Percentiles rank a stretch among this genome's conserved stretches.
These are phyloP conservation scores for Oophaga sylvatica DNA, from an alignment of 2,797 vertebrate genomes.

Conservation along the genomic window DNA sequence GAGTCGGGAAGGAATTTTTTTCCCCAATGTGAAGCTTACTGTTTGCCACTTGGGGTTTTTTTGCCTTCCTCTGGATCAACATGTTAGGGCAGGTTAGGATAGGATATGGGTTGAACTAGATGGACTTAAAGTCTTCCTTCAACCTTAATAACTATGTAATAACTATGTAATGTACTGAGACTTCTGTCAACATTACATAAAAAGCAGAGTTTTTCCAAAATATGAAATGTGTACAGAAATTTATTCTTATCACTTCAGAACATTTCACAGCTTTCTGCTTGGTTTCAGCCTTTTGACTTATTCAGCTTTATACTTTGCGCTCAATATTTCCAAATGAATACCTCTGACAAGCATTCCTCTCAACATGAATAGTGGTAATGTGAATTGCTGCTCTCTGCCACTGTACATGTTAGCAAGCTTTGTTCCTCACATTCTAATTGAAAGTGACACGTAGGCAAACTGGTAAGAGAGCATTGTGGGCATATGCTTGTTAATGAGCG, in stretches of 20 bases:
- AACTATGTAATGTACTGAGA: neutral
- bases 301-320: conserved; percentile 37
- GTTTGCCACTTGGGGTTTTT: too few relatives aligned
- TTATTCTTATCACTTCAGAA: conserved; percentile 6
- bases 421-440: conserved; percentile 55
- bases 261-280: conserved; percentile 47
- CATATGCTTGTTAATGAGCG: conserved; percentile 71
- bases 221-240: neutral
- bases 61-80: too few relatives aligned
- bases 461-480: conserved; percentile 1
- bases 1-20: too few relatives aligned
- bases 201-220: neutral
- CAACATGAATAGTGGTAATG: conserved; percentile 41
- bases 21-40: too few relatives aligned
- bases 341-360: conserved; percentile 57
- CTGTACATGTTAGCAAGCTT: conserved; percentile 54
- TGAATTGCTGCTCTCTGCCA: conserved; percentile 57
- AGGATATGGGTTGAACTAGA: too few relatives aligned
- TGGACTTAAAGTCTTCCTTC: too few relatives aligned
- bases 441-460: conserved; percentile 59
- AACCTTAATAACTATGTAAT: too few relatives aligned
- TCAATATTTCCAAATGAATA: conserved; percentile 54
- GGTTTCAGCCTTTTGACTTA: conserved; percentile 46
- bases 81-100: too few relatives aligned
- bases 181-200: neutral